Conservation (phyloP, 2,797 vertebrate species). For the Anabas testudineus region DNA sequence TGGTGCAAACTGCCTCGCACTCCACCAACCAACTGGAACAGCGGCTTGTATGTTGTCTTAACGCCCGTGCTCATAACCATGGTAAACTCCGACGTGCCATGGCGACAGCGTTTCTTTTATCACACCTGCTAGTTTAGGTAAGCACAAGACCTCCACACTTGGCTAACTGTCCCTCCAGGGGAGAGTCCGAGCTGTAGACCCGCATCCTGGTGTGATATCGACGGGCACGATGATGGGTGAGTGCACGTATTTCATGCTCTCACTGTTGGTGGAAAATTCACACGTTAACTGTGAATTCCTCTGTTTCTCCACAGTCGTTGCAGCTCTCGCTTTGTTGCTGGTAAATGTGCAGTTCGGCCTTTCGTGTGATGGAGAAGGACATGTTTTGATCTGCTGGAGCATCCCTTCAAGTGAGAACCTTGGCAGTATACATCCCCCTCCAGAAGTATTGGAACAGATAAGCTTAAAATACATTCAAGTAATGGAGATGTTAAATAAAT, state of each 20-base stretch:
- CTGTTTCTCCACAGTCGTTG: slow-evolving; percentile 23
- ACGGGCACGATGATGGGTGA: slow-evolving; percentile 73
- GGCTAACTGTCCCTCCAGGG: neutral
- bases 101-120: slow-evolving; percentile 63
- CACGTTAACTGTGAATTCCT: neutral
- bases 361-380: slow-evolving; percentile 30
- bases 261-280: neutral
- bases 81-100: slow-evolving; percentile 50
- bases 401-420: slow-evolving; percentile 70
- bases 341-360: slow-evolving; percentile 21
- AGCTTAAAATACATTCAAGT: too few species aligned
- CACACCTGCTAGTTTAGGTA: slow-evolving; percentile 60
- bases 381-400: slow-evolving; percentile 60
- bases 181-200: neutral
- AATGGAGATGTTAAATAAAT: too few species aligned
- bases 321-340: slow-evolving; percentile 45
- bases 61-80: slow-evolving; percentile 57
- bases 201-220: neutral
- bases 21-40: slow-evolving; percentile 71
- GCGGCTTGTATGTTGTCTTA: slow-evolving; percentile 8
- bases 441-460: neutral
- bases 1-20: slow-evolving; percentile 21
- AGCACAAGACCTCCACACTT: slow-evolving; percentile 12
- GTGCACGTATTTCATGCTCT: slow-evolving; percentile 2
- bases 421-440: neutral